Percentiles rank a stretch among this genome's conserved stretches.
These are phyloP conservation scores for Hypocryptadius cinnamomeus DNA, from an alignment of 2,113 vertebrate species.

Conservation along the genomic window DNA sequence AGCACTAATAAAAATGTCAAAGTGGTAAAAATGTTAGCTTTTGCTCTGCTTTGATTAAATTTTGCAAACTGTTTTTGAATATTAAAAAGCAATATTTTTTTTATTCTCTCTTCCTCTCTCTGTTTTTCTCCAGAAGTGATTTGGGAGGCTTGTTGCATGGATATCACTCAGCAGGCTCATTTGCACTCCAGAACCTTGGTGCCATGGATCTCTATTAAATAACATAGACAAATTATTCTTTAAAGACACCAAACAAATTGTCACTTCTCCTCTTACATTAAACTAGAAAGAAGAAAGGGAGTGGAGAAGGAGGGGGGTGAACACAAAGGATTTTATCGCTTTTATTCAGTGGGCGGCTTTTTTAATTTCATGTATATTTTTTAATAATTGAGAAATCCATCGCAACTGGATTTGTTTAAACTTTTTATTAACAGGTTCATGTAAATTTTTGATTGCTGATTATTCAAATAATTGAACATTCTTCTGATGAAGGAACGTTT, in stretches of 20 bases:
- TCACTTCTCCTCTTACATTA: constrained; percentile 75
- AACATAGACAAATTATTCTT: constrained; percentile 81
- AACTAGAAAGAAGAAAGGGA: constrained; percentile 65
- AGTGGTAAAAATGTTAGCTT: constrained; percentile 86
- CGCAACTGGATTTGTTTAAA: constrained; percentile 53
- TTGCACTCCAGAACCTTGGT: constrained; percentile 77
- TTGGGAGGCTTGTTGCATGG: constrained; percentile 70
- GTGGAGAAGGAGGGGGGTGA: background rate
- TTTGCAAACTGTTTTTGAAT: constrained; percentile 86
- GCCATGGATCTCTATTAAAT: constrained; percentile 84
- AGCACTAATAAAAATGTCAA: constrained; percentile 85
- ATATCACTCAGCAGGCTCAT: constrained; percentile 74
- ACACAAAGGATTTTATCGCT: constrained; percentile 67
- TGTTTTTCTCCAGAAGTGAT: constrained; percentile 68
- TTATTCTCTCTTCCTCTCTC: constrained; percentile 69
- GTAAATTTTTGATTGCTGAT: constrained; percentile 54
- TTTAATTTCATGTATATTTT: constrained; percentile 63
- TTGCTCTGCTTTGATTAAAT: constrained; percentile 86
- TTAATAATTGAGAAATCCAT: constrained; percentile 64
- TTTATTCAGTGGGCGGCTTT: constrained; percentile 39
- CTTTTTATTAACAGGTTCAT: constrained; percentile 56
- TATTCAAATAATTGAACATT: constrained; percentile 57
- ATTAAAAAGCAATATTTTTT: constrained; percentile 84
- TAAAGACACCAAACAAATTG: constrained; percentile 85
- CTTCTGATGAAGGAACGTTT: constrained; percentile 28